phyloP scores from a whole-genome alignment of 2,113 vertebrate species.

The Willisornis vidua region DNA sequence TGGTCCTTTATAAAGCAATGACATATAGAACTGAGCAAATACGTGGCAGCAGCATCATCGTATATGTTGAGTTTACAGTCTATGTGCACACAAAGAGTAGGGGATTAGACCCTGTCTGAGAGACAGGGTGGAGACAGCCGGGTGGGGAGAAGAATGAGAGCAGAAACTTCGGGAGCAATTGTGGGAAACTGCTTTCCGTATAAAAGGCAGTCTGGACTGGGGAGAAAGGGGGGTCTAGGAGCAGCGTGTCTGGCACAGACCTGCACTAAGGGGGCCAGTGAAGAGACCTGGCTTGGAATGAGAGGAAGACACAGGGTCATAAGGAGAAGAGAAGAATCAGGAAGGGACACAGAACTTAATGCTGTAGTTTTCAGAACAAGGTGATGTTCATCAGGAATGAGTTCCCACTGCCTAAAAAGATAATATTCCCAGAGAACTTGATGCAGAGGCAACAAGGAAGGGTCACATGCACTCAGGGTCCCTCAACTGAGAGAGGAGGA shows the following conservation, averaged over 20 bases:
- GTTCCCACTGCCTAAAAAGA: background rate
- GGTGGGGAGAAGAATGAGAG: background rate
- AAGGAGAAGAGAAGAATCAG: background rate
- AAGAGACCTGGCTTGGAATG: background rate
- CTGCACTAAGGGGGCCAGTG: rapidly evolving
- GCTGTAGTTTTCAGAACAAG: background rate
- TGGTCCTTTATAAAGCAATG: slow-evolving; percentile 5
- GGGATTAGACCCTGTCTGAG: background rate
- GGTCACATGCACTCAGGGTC: rapidly evolving
- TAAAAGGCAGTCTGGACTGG: background rate
- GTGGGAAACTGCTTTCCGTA: background rate
- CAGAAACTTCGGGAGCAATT: background rate
- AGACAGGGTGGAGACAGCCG: background rate
- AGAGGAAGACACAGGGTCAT: rapidly evolving
- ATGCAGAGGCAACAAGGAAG: background rate
- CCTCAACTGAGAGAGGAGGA: rapidly evolving
- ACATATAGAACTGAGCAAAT: background rate
- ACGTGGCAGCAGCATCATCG: rapidly evolving
- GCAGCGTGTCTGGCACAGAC: background rate
- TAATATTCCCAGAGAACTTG: too few species aligned
- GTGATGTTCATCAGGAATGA: rapidly evolving
- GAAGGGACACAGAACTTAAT: rapidly evolving
- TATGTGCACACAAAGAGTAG: background rate
- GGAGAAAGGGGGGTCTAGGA: background rate
- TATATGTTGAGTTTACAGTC: background rate